Base-by-base conservation (phyloP, 2,113 vertebrate species). In the Gnathonemus longibarbis region DNA sequence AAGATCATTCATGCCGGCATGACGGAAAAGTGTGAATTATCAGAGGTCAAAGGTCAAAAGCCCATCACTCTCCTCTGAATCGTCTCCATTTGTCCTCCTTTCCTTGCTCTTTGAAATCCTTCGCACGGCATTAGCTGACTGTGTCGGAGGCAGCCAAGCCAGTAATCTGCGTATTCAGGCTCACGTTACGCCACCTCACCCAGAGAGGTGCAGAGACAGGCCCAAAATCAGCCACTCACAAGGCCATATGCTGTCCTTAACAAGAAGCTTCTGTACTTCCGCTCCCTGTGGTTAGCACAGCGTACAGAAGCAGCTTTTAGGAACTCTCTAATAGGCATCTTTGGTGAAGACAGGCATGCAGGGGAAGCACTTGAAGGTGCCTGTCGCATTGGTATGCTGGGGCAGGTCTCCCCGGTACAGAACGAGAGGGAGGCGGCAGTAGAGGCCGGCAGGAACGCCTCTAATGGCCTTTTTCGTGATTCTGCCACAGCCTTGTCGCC, bases 401-500 rank as follows among this genome's bases (percentile, higher is more conserved):
- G 52, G 49, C 50, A 31, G 27, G 87, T 88, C 87, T n/a, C n/a
- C 52, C 88, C 56, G 42, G 91, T 84, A 83, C 50, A 88, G 90
- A 62, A 84, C 56, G 27, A 70, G 88, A 84, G 89, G 70, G 62
- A 84, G 53, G 74, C 7, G 46, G 77, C 85, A 35, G 58, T 27
- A 46, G 89, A 53, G 91, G 91, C 90, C 87, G 89, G 49, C n/a
- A 91, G 87, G 89, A 88, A 91, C 88, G 91, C 88, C 92, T 89
- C 91, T 93, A 93, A 93, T 93, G 92, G 91, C 89, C 89, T 92
- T 89, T 92, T 89, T 92, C 74, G 77, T 92, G 89, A 89, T 89
- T n/a, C 5, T 90, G 74, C 89, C 66, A 70, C 91, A 88, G 91
- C 90, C 91, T 91, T 70, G 91, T 84, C 89, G 88, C 91, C 90